Evolutionary conservation across 2,797 vertebrate species (phyloP).

Genomic region (Erpetoichthys calabaricus): DNA sequence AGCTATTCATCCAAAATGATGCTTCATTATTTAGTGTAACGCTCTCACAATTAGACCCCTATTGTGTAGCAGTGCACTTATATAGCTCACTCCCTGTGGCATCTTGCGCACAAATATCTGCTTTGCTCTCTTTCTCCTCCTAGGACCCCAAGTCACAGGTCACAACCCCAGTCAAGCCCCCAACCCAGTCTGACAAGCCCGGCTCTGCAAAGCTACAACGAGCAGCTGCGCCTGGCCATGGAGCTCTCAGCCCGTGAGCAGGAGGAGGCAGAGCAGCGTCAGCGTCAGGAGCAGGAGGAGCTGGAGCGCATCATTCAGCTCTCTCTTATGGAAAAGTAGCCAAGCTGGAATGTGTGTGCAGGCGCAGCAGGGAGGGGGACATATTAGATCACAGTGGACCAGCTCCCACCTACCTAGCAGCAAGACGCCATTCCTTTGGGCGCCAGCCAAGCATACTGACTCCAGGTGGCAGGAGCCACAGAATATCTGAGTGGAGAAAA

Average conservation of each 20-base stretch:
- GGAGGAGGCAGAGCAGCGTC: conserved; percentile 67
- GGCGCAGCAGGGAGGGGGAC: neutral
- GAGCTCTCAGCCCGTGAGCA: conserved; percentile 80
- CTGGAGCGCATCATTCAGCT: conserved; percentile 86
- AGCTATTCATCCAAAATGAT: too few species aligned
- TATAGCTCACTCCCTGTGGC: too few species aligned
- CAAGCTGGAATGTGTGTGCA: conserved; percentile 3
- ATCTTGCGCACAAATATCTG: neutral
- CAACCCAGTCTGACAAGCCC: conserved; percentile 44
- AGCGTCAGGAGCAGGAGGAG: conserved; percentile 75
- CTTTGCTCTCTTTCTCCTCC: neutral
- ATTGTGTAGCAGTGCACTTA: too few species aligned
- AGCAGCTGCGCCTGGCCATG: conserved; percentile 88
- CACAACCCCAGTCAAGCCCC: conserved; percentile 36
- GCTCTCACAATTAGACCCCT: too few species aligned
- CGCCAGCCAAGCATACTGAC: conserved; percentile 25
- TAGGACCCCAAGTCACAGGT: conserved; percentile 75
- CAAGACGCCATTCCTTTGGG: conserved; percentile 25
- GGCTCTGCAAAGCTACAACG: conserved; percentile 62
- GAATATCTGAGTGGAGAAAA: too few species aligned
- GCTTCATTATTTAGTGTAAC: too few species aligned
- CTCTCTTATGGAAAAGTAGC: conserved; percentile 83
- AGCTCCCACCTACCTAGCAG: conserved; percentile 19
- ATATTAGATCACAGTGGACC: conserved; percentile 4
- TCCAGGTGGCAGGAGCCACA: conserved; percentile 12